Evolutionary conservation across 2,888 invertebrate genomes (phyloP).

Genomic region (Tigriopus californicus): DNA sequence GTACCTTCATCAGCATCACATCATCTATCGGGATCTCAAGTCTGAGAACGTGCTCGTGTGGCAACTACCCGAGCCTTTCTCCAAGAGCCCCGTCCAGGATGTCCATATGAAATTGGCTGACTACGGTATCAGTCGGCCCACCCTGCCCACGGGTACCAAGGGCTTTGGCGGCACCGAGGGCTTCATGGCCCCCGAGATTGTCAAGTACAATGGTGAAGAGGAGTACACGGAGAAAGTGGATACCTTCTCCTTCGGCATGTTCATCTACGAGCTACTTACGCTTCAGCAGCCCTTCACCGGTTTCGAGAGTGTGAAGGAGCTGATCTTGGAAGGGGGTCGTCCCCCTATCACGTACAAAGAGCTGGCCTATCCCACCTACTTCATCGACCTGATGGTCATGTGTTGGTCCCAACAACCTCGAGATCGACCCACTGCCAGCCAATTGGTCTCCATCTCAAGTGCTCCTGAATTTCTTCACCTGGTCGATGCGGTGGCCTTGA

Average conservation of each 20-base stretch:
- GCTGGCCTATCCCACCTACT: constrained; percentile 64
- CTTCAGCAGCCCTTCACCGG: constrained; percentile 87
- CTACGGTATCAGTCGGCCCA: constrained; percentile 79
- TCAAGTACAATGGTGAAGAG: constrained; percentile 92
- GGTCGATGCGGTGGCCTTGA: constrained; percentile 52
- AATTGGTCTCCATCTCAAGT: constrained; percentile 73
- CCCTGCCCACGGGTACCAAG: constrained; percentile 74
- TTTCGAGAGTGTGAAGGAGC: constrained; percentile 89
- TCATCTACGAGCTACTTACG: constrained; percentile 83
- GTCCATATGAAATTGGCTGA: constrained; percentile 70
- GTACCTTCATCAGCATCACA: constrained; percentile 76
- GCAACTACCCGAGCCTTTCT: constrained; percentile 66
- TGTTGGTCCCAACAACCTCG: constrained; percentile 71
- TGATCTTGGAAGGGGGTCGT: constrained; percentile 80
- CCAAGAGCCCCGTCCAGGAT: constrained; percentile 37
- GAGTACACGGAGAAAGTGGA: constrained; percentile 97
- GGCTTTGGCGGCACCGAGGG: constrained; percentile 98
- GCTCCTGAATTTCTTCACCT: constrained; percentile 86
- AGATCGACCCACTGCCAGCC: constrained; percentile 78
- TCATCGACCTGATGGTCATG: constrained; percentile 81
- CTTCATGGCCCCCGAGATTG: constrained; percentile 98
- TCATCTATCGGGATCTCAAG: constrained; percentile 82
- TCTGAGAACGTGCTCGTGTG: constrained; percentile 97
- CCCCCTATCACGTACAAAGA: constrained; percentile 68
- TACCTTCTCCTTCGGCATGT: constrained; percentile 97